Percentiles rank a stretch among this genome's conserved stretches.
Conservation (phyloP, 2,113 vertebrate genomes). For the Nycticryphes semicollaris region DNA sequence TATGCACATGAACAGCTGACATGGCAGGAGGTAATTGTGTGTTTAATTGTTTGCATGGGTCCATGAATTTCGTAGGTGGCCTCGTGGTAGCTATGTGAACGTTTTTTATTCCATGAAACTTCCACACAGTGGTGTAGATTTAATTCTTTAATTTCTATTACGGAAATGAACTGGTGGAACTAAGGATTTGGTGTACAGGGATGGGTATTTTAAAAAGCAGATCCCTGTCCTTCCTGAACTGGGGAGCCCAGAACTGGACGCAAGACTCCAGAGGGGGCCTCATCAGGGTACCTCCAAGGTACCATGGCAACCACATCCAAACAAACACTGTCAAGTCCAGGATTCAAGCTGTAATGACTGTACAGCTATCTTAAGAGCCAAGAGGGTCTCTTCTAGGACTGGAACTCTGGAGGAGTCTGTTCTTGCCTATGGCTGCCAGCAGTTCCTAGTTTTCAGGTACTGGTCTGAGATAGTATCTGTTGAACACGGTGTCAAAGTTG, state of each 20-base stretch:
- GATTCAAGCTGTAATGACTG: neutral
- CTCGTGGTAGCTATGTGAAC: accelerated
- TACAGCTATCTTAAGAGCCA: neutral
- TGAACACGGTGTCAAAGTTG: neutral
- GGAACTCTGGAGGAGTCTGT: neutral
- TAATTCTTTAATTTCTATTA: neutral
- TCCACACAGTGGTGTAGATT: neutral
- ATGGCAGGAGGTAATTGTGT: neutral
- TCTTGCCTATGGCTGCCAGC: neutral
- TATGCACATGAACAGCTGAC: neutral
- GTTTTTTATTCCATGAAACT: neutral
- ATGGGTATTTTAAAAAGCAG: neutral
- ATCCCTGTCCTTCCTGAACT: too few species aligned
- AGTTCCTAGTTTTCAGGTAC: neutral
- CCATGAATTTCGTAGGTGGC: neutral
- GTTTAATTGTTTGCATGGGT: neutral
- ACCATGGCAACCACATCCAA: neutral
- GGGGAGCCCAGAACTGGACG: too few species aligned
- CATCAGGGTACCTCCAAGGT: neutral
- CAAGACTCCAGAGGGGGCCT: too few species aligned
- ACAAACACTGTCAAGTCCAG: neutral
- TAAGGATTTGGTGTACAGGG: neutral
- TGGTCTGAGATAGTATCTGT: neutral
- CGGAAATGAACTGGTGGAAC: neutral
- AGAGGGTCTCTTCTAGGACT: neutral